Conservation (phyloP, 2,888 invertebrate genomes). For the Fabriciana adippe region DNA sequence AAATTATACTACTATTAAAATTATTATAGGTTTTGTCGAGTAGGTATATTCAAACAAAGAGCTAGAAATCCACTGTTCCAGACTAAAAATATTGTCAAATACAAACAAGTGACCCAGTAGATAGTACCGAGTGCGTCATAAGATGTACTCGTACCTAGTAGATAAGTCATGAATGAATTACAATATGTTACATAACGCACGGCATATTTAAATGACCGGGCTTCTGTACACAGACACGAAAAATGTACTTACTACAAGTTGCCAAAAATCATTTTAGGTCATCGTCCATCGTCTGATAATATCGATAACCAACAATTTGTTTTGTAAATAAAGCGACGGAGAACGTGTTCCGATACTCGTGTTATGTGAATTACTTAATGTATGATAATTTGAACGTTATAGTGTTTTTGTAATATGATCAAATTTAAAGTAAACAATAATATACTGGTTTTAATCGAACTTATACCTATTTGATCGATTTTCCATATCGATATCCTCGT, state of each 20-base stretch:
- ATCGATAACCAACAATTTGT: conserved; percentile 17
- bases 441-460: too few species aligned
- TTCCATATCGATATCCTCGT: too few species aligned
- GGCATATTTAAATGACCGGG: neutral
- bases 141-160: neutral
- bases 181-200: conserved; percentile 4
- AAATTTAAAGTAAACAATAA: too few species aligned
- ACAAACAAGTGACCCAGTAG: too few species aligned
- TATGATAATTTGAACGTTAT: neutral
- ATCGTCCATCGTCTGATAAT: conserved; percentile 10
- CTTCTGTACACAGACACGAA: conserved; percentile 1
- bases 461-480: too few species aligned
- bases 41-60: too few species aligned
- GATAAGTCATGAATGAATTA: conserved; percentile 12
- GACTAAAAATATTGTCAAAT: too few species aligned
- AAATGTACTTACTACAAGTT: conserved; percentile 3
- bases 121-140: too few species aligned
- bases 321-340: conserved; percentile 21
- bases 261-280: conserved; percentile 25
- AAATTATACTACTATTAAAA: too few species aligned
- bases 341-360: neutral
- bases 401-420: neutral
- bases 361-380: conserved; percentile 8
- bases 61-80: too few species aligned
- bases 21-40: too few species aligned